These are phyloP conservation scores for Sitobion miscanthi DNA, from an alignment of 1,140 invertebrate species.

Conservation along the genomic window DNA sequence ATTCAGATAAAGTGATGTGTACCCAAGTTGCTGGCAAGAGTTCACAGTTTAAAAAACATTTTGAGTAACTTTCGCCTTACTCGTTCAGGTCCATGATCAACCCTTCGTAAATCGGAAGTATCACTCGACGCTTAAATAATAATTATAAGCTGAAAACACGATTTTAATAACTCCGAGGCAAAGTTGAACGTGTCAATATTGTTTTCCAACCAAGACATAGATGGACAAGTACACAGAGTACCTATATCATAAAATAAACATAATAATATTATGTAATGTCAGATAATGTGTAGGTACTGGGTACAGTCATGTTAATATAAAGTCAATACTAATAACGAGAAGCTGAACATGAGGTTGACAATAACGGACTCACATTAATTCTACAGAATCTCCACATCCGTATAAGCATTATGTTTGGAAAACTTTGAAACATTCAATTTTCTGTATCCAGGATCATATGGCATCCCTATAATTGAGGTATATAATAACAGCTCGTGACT, in stretches of 20 bases:
- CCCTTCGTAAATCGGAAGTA: neutral
- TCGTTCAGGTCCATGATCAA: neutral
- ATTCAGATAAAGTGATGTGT: neutral
- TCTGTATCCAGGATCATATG: neutral
- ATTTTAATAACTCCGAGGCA: neutral
- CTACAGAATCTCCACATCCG: neutral
- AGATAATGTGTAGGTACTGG: too few relatives aligned
- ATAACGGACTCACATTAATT: neutral
- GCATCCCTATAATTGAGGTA: neutral
- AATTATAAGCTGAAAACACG: neutral
- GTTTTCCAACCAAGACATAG: neutral
- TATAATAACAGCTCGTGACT: neutral
- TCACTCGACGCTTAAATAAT: neutral
- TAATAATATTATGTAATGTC: neutral
- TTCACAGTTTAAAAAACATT: neutral
- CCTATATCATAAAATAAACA: neutral
- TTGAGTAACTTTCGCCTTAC: neutral
- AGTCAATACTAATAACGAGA: neutral
- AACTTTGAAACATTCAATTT: neutral
- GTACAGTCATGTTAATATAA: neutral
- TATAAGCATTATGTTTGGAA: neutral
- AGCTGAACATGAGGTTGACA: neutral
- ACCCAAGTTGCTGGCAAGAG: neutral
- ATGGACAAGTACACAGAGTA: neutral
- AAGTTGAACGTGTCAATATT: neutral